Base-by-base conservation (phyloP, 2,797 vertebrate species). In the Hyperoplus lanceolatus region DNA sequence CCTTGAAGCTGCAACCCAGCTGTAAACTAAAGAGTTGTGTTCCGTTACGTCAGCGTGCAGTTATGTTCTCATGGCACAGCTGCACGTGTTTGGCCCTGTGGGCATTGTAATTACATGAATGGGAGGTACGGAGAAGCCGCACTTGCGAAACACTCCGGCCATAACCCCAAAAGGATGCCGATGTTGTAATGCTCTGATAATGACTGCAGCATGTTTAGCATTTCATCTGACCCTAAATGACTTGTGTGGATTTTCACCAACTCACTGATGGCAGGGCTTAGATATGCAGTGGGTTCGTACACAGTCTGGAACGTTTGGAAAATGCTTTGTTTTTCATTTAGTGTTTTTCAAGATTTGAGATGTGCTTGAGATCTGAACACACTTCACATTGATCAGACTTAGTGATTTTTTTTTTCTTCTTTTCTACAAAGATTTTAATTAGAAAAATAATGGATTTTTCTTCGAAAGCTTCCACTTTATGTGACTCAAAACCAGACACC, bases 1-100 rank as follows among this genome's bases (percentile, higher is more conserved):
- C 38, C 46, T n/a, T 51, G 50, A 69, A 14, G n/a, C 58, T 48
- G 8, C n/a, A 11, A 5, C 1, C 6, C 0, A 4, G 10, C 59
- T 49, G 16, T 63, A 69, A 79, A 79, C 45, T 16, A 56, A 29
- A 4, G 4, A 62, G n/a, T 71, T 4, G n/a, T 65, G 55, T 48
- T 61, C 39, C 29, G n/a, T 86, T 82, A 75, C 63, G 61, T 66
- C 75, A 76, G 48, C 67, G 50, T 79, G 66, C 56, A 72, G 38
- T 63, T 56, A 43, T 46, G 42, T 7, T 10, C 11, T 54, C 42
- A 15, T 45, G n/a, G 43, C 60, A 46, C 18, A 63, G 51, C 56
- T 71, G 39, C 39, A 49, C 73, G 70, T 68, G 65, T 75, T 58
- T 43, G 42, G 18, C 62, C 36, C 41, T 14, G 51, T 75, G 68